Evolutionary conservation across 2,113 vertebrate genomes (phyloP).

Genomic region (Acanthochromis polyacanthus): DNA sequence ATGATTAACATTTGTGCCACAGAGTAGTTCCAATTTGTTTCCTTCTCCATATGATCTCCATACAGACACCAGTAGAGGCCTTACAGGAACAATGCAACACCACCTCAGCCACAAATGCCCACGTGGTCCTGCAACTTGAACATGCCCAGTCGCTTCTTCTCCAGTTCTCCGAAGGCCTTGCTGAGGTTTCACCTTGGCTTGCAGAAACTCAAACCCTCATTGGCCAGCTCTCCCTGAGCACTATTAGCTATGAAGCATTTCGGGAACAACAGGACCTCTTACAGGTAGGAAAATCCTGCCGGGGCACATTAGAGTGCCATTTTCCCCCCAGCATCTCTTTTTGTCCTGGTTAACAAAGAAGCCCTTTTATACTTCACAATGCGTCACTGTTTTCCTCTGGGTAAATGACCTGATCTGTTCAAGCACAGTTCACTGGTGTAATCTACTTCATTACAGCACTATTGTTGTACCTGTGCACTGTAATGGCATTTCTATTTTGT

Average conservation of each 20-base stretch:
- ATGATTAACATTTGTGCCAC: neutral
- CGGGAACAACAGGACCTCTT: conserved; percentile 90
- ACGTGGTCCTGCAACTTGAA: conserved; percentile 86
- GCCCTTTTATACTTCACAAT: conserved; percentile 44
- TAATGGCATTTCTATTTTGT: conserved; percentile 27
- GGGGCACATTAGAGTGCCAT: conserved; percentile 34
- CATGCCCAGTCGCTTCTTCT: conserved; percentile 87
- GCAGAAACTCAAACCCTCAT: conserved; percentile 83
- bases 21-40: neutral
- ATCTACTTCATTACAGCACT: conserved; percentile 38
- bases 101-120: conserved; percentile 81
- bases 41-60: conserved; percentile 8
- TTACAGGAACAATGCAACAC: conserved; percentile 84
- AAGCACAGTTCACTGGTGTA: conserved; percentile 31
- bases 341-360: conserved; percentile 62
- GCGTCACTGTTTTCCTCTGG: conserved; percentile 6
- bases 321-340: conserved; percentile 15
- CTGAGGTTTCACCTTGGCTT: conserved; percentile 90
- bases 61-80: conserved; percentile 75
- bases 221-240: conserved; percentile 78
- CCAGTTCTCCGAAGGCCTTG: conserved; percentile 86
- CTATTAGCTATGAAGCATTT: conserved; percentile 85
- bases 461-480: conserved; percentile 8
- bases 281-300: conserved; percentile 83
- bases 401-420: conserved; percentile 44